A percentile compares a stretch with the other conserved stretches of the same genome.
These are phyloP conservation scores for Heteromormyrus szaboi DNA, from an alignment of 2,797 vertebrate species.

Conservation along the genomic window DNA sequence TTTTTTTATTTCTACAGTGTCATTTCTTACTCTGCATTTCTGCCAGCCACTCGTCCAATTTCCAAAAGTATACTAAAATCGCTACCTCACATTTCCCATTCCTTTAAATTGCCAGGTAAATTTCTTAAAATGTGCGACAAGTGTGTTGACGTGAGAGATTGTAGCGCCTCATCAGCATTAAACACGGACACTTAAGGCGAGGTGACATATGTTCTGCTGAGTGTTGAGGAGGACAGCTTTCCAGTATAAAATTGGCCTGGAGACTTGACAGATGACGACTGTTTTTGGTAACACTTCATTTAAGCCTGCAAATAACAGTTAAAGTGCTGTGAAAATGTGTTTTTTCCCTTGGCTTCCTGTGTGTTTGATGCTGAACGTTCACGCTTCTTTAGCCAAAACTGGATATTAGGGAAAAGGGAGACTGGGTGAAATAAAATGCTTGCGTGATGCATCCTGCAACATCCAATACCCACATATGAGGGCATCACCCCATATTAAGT, in stretches of 20 bases:
- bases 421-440: background rate
- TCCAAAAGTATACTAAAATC: background rate
- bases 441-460: background rate
- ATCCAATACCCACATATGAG: background rate
- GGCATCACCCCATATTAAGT: background rate
- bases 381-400: background rate
- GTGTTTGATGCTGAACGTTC: background rate
- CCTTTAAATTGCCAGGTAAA: background rate
- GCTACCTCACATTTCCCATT: background rate
- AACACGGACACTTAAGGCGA: background rate
- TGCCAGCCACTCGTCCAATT: background rate
- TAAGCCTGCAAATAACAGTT: constrained; percentile 7
- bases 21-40: background rate
- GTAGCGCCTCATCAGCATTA: background rate
- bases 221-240: background rate
- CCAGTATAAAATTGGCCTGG: background rate
- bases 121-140: background rate
- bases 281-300: constrained; percentile 4
- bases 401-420: background rate
- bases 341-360: background rate
- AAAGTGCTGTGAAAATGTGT: constrained; percentile 2
- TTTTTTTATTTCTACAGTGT: background rate
- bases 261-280: background rate
- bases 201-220: background rate
- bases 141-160: background rate